Conservation (phyloP, 1,140 invertebrate genomes). For the Hestina assimilis region DNA sequence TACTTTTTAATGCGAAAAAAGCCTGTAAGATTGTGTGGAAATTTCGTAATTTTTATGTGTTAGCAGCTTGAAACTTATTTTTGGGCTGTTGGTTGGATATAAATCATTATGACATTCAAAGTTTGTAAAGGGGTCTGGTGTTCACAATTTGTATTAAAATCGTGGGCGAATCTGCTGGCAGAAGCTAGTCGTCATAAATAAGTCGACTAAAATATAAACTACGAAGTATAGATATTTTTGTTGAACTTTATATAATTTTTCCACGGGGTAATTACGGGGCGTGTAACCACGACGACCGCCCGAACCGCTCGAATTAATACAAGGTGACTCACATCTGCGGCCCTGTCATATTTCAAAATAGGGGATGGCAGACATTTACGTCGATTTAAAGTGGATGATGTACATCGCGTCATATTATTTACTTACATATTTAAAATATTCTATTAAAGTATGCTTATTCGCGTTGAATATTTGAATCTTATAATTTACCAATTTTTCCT, state of each 20-base stretch:
- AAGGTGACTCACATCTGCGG: slow-evolving; percentile 46
- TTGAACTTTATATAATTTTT: slow-evolving; percentile 6
- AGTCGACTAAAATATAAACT: no score
- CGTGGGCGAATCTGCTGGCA: no score
- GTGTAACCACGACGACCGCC: slow-evolving; percentile 26
- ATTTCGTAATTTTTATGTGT: no score
- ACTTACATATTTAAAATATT: neutral
- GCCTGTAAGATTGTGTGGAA: no score
- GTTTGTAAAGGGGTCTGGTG: no score
- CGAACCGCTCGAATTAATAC: slow-evolving; percentile 51
- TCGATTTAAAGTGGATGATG: neutral
- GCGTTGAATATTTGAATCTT: neutral
- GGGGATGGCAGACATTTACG: slow-evolving; percentile 12
- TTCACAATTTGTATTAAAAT: no score
- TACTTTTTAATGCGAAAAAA: no score
- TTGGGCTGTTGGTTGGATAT: no score
- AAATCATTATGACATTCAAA: no score
- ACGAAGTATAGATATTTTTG: neutral
- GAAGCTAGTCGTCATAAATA: no score
- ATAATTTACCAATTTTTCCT: no score
- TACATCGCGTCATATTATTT: slow-evolving; percentile 23
- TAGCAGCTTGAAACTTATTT: no score
- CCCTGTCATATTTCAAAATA: slow-evolving; percentile 59
- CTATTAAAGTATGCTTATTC: neutral
- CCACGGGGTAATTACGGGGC: slow-evolving; percentile 18